A percentile compares a stretch with the other conserved stretches of the same genome.
These are phyloP conservation scores for Eclectus roratus DNA, from an alignment of 2,113 vertebrate species.

Conservation along the genomic window DNA sequence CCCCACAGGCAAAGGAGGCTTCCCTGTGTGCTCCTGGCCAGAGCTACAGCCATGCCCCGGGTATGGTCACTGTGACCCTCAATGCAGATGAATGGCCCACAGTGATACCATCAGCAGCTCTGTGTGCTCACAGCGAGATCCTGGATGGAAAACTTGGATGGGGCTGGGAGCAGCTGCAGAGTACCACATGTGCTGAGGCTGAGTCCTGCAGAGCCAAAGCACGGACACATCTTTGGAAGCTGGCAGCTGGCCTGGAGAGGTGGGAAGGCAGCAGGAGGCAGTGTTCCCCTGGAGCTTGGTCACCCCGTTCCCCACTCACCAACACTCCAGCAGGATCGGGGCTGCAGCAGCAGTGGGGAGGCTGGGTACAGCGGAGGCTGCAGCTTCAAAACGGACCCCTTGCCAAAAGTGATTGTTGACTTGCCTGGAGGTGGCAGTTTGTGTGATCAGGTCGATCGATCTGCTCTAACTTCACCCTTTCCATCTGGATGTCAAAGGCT, in stretches of 20 bases:
- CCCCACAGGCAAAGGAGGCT: background rate
- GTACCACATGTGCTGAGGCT: rapidly evolving
- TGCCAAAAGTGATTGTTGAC: background rate
- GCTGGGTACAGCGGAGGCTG: background rate
- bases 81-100: rapidly evolving
- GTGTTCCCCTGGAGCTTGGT: background rate
- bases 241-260: background rate
- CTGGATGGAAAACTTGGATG: background rate
- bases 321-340: background rate
- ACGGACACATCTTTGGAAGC: background rate
- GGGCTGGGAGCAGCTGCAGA: background rate
- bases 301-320: background rate
- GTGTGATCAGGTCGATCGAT: no score
- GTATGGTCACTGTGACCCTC: background rate
- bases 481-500: background rate
- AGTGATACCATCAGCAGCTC: background rate
- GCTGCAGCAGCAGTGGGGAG: background rate
- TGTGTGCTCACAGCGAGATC: background rate
- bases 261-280: background rate
- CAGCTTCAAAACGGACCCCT: rapidly evolving
- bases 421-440: background rate
- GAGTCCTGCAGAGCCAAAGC: background rate
- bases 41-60: rapidly evolving
- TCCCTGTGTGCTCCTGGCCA: background rate
- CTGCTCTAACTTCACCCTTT: background rate